phyloP scores from a whole-genome alignment of 2,797 vertebrate genomes.

The Liparis tanakae region DNA sequence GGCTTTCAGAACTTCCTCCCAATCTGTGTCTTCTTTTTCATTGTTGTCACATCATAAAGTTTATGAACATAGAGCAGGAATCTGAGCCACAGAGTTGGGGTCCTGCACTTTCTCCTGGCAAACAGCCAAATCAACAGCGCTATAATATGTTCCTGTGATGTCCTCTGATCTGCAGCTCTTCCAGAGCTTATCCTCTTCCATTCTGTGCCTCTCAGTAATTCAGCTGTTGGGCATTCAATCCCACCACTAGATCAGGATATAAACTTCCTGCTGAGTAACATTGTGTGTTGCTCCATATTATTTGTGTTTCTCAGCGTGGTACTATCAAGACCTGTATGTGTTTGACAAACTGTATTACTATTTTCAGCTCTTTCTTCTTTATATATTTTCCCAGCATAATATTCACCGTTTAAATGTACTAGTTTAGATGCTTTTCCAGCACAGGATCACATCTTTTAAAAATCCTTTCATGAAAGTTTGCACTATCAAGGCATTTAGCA shows the following conservation, averaged over 20 bases:
- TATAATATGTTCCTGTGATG: constrained; percentile 26
- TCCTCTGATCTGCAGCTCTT: constrained; percentile 20
- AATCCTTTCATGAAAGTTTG: constrained; percentile 7
- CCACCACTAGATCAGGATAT: too few species aligned
- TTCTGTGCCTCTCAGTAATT: constrained; percentile 9
- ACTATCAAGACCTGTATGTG: neutral
- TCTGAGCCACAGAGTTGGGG: constrained; percentile 9
- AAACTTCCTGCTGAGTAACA: neutral
- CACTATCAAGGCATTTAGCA: neutral
- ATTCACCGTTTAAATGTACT: neutral
- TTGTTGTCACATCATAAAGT: constrained; percentile 13
- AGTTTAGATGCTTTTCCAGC: constrained; percentile 11
- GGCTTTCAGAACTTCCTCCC: constrained; percentile 30
- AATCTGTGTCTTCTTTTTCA: constrained; percentile 13
- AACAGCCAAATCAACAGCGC: constrained; percentile 22
- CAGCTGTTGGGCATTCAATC: constrained; percentile 13
- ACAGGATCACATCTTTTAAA: constrained; percentile 14
- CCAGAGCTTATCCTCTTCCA: constrained; percentile 1
- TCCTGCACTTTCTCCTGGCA: constrained; percentile 28
- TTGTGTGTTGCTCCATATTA: neutral
- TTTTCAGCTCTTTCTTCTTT: constrained; percentile 23
- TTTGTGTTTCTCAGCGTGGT: neutral
- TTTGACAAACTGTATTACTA: constrained; percentile 14
- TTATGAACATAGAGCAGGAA: constrained; percentile 9
- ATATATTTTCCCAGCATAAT: neutral